phyloP scores from a whole-genome alignment of 2,888 invertebrate genomes.

The Amphipyra tragopoginis region DNA sequence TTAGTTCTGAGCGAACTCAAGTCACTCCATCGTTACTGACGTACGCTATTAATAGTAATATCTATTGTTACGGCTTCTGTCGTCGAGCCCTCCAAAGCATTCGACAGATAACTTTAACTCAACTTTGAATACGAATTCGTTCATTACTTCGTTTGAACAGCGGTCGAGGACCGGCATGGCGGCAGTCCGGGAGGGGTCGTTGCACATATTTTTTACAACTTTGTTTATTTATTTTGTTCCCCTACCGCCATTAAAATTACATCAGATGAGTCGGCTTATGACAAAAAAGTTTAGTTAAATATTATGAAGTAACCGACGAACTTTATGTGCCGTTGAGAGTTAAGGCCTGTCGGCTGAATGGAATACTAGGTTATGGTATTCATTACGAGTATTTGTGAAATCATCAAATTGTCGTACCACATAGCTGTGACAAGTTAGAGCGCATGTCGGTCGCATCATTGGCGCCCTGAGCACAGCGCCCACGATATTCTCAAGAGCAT shows the following conservation, averaged over 20 bases:
- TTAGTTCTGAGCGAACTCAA: no score
- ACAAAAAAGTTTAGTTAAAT: conserved; percentile 3
- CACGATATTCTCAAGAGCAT: background rate
- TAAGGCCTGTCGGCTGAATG: background rate
- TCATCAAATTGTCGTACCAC: background rate
- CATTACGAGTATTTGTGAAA: no score
- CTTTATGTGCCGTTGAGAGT: background rate
- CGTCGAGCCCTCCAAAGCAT: background rate
- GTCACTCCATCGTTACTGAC: background rate
- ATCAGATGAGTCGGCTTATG: conserved; percentile 6
- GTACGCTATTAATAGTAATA: background rate
- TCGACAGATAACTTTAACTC: background rate
- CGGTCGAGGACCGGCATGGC: background rate
- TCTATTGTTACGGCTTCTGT: conserved; percentile 1
- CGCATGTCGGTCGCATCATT: conserved; percentile 3
- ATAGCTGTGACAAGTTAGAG: background rate
- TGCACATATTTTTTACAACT: background rate
- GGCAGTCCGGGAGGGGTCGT: background rate
- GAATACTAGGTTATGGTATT: background rate
- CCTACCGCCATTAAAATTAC: conserved; percentile 22
- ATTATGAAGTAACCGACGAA: background rate
- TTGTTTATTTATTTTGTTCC: conserved; percentile 57
- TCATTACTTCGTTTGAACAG: background rate
- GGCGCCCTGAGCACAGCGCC: background rate
- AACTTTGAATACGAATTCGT: conserved; percentile 1